A percentile compares a stretch with the other conserved stretches of the same genome.
Evolutionary conservation across 1,140 invertebrate species (phyloP).

Genomic region (Pristionchus pacificus): DNA sequence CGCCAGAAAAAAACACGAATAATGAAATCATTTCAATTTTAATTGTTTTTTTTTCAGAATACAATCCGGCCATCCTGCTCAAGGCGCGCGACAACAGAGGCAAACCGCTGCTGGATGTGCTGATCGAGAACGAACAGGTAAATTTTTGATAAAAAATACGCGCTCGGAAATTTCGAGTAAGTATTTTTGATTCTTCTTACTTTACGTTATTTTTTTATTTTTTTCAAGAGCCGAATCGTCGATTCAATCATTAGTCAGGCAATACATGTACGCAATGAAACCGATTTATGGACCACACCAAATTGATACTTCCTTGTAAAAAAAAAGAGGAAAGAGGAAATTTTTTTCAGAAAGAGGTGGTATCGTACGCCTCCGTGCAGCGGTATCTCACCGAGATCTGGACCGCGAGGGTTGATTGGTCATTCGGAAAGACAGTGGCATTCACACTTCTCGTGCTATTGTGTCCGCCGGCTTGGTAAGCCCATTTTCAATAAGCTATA

Average conservation of each 20-base stretch:
- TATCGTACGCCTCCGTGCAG: constrained; percentile 61
- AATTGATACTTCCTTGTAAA: no score
- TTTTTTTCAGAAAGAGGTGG: constrained; percentile 53
- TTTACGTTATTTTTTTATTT: no score
- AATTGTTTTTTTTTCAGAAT: constrained; percentile 63
- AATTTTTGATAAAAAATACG: no score
- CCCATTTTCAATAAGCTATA: no score
- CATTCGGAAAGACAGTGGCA: constrained; percentile 81
- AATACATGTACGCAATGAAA: no score
- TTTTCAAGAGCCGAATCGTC: no score
- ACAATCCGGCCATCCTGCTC: constrained; percentile 83
- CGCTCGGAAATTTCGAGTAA: no score
- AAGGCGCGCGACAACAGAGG: constrained; percentile 84
- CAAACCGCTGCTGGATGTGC: constrained; percentile 88
- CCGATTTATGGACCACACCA: no score
- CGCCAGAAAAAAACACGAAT: no score
- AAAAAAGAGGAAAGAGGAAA: background rate
- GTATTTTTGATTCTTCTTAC: no score
- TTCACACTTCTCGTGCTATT: constrained; percentile 83
- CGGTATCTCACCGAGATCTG: constrained; percentile 80
- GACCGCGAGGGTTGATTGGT: constrained; percentile 90
- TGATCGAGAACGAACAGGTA: constrained; percentile 97
- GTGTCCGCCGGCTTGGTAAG: constrained; percentile 85
- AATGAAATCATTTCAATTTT: background rate
- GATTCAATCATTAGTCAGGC: no score